Evolutionary conservation across 2,113 vertebrate species (phyloP).

Genomic region (Helogale parvula): DNA sequence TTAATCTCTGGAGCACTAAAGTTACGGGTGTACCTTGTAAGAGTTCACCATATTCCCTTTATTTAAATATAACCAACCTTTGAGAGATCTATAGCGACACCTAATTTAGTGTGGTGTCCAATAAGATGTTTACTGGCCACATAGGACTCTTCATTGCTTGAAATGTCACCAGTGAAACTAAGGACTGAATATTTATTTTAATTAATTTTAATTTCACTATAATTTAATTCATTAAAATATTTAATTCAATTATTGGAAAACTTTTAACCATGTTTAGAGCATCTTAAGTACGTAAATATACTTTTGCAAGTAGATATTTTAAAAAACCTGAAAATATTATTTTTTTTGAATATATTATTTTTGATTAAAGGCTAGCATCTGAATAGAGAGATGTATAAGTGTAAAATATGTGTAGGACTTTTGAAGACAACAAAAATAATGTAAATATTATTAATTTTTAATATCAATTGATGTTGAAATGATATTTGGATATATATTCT

Average conservation of each 20-base stretch:
- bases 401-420: background rate
- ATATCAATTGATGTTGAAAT: conserved; percentile 21
- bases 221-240: too few species aligned
- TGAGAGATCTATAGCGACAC: background rate
- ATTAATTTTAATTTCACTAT: too few species aligned
- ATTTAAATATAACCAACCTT: background rate
- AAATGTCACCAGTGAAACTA: background rate
- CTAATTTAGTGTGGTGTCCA: background rate
- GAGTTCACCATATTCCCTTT: background rate
- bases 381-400: background rate
- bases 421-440: background rate
- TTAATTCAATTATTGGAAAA: background rate
- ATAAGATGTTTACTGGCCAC: background rate
- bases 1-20: background rate
- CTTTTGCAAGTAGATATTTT: background rate
- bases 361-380: background rate
- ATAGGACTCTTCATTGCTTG: background rate
- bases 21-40: background rate
- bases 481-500: background rate
- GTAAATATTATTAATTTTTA: conserved; percentile 32
- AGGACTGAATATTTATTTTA: conserved; percentile 12
- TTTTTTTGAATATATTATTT: background rate
- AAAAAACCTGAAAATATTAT: background rate
- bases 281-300: background rate
- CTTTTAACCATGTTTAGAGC: background rate